These are phyloP conservation scores for Chrysolina americana DNA, from an alignment of 2,888 invertebrate species.

Conservation along the genomic window DNA sequence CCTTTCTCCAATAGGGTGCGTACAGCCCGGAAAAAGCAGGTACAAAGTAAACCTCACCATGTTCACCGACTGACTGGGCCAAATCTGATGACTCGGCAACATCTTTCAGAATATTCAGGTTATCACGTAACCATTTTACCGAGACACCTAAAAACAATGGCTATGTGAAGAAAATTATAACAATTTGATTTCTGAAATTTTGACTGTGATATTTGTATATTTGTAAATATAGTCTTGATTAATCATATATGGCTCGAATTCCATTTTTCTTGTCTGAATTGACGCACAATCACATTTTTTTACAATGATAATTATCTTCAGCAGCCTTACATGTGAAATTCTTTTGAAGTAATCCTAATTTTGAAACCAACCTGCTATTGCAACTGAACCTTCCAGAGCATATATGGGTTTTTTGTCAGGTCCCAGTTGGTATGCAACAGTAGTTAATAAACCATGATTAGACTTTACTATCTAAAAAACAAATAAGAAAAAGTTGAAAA, in stretches of 20 bases:
- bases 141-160: constrained; percentile 76
- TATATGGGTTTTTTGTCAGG: constrained; percentile 82
- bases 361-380: constrained; percentile 78
- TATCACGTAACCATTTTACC: constrained; percentile 91
- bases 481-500: not conserved
- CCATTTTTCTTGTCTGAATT: too few relatives aligned
- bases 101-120: constrained; percentile 81
- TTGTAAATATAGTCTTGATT: too few relatives aligned
- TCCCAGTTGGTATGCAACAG: constrained; percentile 92
- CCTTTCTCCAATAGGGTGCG: constrained; percentile 96
- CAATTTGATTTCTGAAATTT: not conserved
- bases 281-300: too few relatives aligned
- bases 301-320: not conserved
- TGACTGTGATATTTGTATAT: not conserved
- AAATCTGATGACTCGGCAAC: constrained; percentile 79
- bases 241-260: too few relatives aligned
- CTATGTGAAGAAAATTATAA: not conserved
- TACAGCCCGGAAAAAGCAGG: constrained; percentile 98
- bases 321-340: not conserved
- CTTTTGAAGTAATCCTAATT: not conserved
- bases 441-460: constrained; percentile 89
- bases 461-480: constrained; percentile 82
- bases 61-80: constrained; percentile 73
- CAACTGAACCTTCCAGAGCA: constrained; percentile 93
- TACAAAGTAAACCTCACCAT: constrained; percentile 92